These are phyloP conservation scores for Melanotaenia parkinsoni DNA, from an alignment of 2,797 vertebrate genomes.

Conservation along the genomic window DNA sequence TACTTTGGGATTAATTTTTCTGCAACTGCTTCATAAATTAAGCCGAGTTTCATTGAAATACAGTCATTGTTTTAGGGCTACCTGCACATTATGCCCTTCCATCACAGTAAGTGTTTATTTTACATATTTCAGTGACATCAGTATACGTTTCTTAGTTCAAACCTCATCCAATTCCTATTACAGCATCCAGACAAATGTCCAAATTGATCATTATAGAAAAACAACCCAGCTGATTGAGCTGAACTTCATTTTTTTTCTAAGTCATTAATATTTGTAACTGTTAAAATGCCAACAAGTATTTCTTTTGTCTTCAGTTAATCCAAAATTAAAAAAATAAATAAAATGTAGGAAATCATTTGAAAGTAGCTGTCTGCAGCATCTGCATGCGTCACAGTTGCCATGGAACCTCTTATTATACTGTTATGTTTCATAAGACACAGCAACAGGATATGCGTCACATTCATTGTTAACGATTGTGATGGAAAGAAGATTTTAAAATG, in stretches of 20 bases:
- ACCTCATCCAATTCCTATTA: neutral
- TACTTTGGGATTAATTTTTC: neutral
- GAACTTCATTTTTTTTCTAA: neutral
- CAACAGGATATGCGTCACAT: neutral
- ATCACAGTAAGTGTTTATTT: neutral
- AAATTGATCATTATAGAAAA: neutral
- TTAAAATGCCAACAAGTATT: neutral
- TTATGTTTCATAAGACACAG: neutral
- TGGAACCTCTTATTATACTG: neutral
- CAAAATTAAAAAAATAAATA: neutral
- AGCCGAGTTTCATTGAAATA: neutral
- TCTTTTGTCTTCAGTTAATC: neutral
- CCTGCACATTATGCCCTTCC: neutral
- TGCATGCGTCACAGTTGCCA: neutral
- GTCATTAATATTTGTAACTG: neutral
- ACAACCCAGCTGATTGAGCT: neutral
- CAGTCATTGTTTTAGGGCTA: neutral
- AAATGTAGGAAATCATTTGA: neutral
- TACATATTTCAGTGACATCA: neutral
- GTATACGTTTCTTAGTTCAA: neutral
- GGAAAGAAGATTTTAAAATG: neutral
- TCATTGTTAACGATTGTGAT: neutral
- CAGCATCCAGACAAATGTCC: no score
- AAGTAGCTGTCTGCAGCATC: neutral
- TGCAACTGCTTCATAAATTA: neutral